These are phyloP conservation scores for Oxystoma pomonae DNA, from an alignment of 2,888 invertebrate genomes.

Conservation along the genomic window DNA sequence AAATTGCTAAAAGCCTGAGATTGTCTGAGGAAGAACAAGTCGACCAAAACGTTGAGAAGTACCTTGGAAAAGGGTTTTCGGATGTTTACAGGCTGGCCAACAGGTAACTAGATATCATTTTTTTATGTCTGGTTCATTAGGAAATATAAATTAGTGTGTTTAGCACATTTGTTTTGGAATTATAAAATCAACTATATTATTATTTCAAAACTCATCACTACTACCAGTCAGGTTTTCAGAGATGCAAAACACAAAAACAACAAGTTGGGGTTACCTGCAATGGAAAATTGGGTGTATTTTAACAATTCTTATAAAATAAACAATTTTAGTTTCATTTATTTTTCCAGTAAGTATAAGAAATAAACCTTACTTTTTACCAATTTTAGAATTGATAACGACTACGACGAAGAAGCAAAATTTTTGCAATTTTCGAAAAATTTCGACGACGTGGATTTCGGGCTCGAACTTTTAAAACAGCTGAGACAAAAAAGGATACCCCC, in stretches of 20 bases:
- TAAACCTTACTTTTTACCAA: too few relatives aligned
- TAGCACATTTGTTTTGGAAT: too few relatives aligned
- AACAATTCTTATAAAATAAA: too few relatives aligned
- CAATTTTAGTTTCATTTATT: too few relatives aligned
- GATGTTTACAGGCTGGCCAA: slow-evolving; percentile 43
- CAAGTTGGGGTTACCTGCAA: too few relatives aligned
- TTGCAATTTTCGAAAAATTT: slow-evolving; percentile 38
- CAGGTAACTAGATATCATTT: slow-evolving; percentile 14
- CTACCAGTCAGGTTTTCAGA: too few relatives aligned
- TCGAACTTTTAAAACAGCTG: slow-evolving; percentile 40
- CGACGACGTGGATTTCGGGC: slow-evolving; percentile 40
- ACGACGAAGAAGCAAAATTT: slow-evolving; percentile 32
- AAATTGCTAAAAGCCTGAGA: not conserved
- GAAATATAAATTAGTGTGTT: too few relatives aligned
- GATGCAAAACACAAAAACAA: too few relatives aligned
- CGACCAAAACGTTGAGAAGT: slow-evolving; percentile 32
- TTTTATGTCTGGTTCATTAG: not conserved
- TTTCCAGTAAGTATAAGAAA: too few relatives aligned
- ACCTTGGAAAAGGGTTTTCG: slow-evolving; percentile 40
- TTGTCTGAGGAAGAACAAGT: slow-evolving; percentile 11
- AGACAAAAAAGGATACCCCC: slow-evolving; percentile 53
- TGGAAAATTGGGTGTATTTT: too few relatives aligned
- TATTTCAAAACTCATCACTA: not conserved
- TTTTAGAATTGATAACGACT: not conserved
- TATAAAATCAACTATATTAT: too few relatives aligned